Percentiles rank a stretch among this genome's conserved stretches.
These are phyloP conservation scores for Nemapogon koenigi DNA, from an alignment of 2,888 invertebrate species.

Conservation along the genomic window DNA sequence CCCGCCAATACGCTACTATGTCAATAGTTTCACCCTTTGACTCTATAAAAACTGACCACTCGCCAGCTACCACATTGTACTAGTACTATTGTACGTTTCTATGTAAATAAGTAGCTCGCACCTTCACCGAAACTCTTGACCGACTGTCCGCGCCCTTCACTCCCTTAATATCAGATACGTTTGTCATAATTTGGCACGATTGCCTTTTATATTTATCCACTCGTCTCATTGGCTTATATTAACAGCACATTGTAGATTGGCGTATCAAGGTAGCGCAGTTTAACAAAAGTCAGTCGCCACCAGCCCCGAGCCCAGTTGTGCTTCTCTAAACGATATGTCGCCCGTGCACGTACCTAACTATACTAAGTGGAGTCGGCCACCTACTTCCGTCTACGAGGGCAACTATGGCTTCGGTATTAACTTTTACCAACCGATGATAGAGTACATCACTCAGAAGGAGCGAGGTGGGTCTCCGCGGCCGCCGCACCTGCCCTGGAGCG, in stretches of 20 bases:
- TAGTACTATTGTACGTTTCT: no score
- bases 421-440: slow-evolving; percentile 88
- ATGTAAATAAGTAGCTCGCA: no score
- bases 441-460: slow-evolving; percentile 78
- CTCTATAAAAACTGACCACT: no score
- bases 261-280: slow-evolving; percentile 39
- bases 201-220: slow-evolving; percentile 43
- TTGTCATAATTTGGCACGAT: slow-evolving; percentile 37
- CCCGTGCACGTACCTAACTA: slow-evolving; percentile 50
- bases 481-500: slow-evolving; percentile 77
- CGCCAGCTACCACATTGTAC: no score
- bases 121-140: no score
- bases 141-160: no score
- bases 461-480: slow-evolving; percentile 41
- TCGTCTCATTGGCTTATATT: slow-evolving; percentile 47
- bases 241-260: slow-evolving; percentile 37
- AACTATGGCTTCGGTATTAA: slow-evolving; percentile 86
- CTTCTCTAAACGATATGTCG: slow-evolving; percentile 41
- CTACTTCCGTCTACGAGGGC: slow-evolving; percentile 76
- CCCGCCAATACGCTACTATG: no score
- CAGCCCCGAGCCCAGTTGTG: slow-evolving; percentile 32
- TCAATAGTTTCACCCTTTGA: no score
- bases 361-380: slow-evolving; percentile 61
- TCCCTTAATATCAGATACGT: no score
- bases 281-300: slow-evolving; percentile 43